Conservation (phyloP, 2,797 vertebrate genomes). For the Crenuchus spilurus region DNA sequence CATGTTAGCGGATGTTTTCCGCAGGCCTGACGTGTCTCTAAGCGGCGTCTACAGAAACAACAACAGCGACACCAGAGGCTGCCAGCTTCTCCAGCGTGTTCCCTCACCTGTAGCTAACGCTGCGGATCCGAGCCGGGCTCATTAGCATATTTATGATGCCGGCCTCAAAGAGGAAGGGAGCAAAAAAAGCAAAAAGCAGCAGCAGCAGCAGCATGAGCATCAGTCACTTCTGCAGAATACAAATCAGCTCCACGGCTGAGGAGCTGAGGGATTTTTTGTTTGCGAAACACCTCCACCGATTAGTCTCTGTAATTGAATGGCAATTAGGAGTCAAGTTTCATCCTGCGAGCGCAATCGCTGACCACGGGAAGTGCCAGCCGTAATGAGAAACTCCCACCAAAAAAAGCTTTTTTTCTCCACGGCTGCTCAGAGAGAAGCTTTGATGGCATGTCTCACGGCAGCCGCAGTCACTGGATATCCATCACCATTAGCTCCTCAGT, state of each 20-base stretch:
- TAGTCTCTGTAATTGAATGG: constrained; percentile 79
- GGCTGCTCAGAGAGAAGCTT: constrained; percentile 40
- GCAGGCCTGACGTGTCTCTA: neutral
- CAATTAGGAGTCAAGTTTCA: constrained; percentile 78
- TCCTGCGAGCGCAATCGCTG: constrained; percentile 69
- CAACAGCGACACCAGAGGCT: neutral
- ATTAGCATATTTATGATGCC: constrained; percentile 54
- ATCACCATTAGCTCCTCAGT: constrained; percentile 45
- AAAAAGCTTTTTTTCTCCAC: constrained; percentile 40
- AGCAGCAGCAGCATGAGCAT: constrained; percentile 37
- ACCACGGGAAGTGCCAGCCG: constrained; percentile 40
- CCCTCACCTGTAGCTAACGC: constrained; percentile 22
- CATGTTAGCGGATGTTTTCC: neutral
- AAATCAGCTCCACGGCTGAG: constrained; percentile 49
- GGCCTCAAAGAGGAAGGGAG: constrained; percentile 13
- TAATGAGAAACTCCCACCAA: constrained; percentile 46
- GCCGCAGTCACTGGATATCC: constrained; percentile 39
- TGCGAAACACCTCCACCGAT: constrained; percentile 30
- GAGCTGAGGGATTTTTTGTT: constrained; percentile 21
- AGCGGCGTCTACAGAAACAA: constrained; percentile 6
- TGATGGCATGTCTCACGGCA: constrained; percentile 35
- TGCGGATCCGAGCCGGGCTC: neutral
- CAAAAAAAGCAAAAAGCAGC: neutral
- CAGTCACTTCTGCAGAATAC: constrained; percentile 49
- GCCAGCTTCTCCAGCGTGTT: constrained; percentile 11